Conservation (phyloP, 2,797 vertebrate genomes). For the Platalea minor region DNA sequence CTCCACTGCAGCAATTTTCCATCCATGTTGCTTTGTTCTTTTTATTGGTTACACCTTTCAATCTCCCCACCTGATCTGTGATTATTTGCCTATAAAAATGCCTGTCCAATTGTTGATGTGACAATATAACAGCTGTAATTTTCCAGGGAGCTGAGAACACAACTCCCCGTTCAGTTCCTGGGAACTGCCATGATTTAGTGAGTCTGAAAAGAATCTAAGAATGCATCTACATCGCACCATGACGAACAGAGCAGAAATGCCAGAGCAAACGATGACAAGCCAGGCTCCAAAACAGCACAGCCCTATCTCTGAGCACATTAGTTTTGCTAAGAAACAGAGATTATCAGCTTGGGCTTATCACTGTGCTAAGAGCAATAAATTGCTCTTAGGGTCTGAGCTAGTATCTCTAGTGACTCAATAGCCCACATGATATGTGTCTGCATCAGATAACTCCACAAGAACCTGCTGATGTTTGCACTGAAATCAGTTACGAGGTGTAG, state of each 20-base stretch:
- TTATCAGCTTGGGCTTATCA: neutral
- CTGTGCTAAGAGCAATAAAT: neutral
- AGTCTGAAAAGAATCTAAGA: neutral
- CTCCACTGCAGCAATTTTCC: neutral
- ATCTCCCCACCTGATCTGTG: neutral
- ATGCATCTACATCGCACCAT: accelerated
- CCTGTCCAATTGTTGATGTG: neutral
- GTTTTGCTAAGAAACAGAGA: neutral
- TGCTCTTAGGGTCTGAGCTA: neutral
- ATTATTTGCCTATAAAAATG: neutral
- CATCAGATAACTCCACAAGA: neutral
- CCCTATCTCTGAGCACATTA: neutral
- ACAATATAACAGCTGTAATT: neutral
- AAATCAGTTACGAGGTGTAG: neutral
- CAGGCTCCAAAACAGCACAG: neutral
- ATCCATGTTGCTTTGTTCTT: slow-evolving; percentile 1
- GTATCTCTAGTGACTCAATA: neutral
- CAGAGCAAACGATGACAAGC: neutral
- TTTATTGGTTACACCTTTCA: slow-evolving; percentile 11
- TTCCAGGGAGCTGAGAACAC: neutral
- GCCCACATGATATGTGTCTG: neutral
- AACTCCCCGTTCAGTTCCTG: neutral
- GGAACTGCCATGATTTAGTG: neutral
- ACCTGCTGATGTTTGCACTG: neutral
- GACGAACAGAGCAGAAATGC: neutral